A percentile compares a stretch with the other conserved stretches of the same genome.
phyloP scores from a whole-genome alignment of 2,888 invertebrate genomes.

The Agrypnus murinus region DNA sequence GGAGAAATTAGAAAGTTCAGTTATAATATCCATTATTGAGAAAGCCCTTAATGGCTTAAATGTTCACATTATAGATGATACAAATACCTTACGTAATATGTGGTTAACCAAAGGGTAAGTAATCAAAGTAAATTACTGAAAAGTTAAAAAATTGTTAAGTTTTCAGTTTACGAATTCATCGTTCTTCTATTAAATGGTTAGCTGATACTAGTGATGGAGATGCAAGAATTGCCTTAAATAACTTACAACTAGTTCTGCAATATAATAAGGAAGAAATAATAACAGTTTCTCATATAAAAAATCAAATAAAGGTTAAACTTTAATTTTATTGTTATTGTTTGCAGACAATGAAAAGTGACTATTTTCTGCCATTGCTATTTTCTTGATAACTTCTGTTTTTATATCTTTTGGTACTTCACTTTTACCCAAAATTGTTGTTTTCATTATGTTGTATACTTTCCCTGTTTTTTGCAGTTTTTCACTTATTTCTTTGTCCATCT shows the following conservation, averaged over 20 bases:
- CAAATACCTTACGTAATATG: conserved; percentile 4
- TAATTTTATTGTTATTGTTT: too few species aligned
- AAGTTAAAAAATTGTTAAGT: neutral
- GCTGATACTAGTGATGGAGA: conserved; percentile 88
- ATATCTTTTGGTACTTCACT: too few species aligned
- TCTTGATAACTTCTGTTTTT: too few species aligned
- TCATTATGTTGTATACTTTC: too few species aligned
- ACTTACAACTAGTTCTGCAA: conserved; percentile 81
- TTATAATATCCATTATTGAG: conserved; percentile 77
- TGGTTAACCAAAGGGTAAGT: neutral
- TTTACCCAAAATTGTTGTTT: too few species aligned
- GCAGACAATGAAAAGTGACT: too few species aligned
- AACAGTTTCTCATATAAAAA: conserved; percentile 79
- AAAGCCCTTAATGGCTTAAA: conserved; percentile 73
- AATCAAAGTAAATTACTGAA: too few species aligned
- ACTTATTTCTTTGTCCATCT: too few species aligned
- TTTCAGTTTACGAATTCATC: conserved; percentile 71
- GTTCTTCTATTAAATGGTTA: conserved; percentile 79
- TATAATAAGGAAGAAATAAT: conserved; percentile 74
- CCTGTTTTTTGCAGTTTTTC: too few species aligned
- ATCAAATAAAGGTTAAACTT: conserved; percentile 80
- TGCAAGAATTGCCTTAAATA: conserved; percentile 85
- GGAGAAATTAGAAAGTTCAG: conserved; percentile 78
- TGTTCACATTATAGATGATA: conserved; percentile 62
- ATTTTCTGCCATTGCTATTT: too few species aligned